These are phyloP conservation scores for Esperia sulphurella DNA, from an alignment of 2,888 invertebrate species.

Conservation along the genomic window DNA sequence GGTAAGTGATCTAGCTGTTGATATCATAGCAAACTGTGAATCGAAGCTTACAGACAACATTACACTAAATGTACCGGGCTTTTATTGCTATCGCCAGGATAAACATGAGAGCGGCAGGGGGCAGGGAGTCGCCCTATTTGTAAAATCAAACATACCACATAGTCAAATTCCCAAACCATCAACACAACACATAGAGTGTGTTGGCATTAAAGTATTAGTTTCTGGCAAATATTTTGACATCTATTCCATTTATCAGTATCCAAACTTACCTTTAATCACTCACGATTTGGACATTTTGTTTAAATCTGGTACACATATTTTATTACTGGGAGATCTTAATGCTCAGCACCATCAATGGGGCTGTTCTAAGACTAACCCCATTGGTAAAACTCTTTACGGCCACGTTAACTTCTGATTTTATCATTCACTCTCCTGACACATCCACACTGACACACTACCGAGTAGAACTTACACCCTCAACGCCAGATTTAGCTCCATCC, in stretches of 20 bases:
- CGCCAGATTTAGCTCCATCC: neutral
- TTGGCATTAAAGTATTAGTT: neutral
- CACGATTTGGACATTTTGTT: conserved; percentile 5
- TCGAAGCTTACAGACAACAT: neutral
- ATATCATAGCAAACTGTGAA: conserved; percentile 5
- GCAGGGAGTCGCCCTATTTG: conserved; percentile 5
- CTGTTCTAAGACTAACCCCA: neutral
- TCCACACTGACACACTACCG: conserved; percentile 5
- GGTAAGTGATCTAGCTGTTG: conserved; percentile 1
- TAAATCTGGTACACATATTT: neutral
- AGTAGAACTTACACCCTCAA: neutral
- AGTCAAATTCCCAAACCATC: neutral
- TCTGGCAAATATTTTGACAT: neutral
- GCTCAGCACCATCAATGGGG: conserved; percentile 5
- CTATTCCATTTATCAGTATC: conserved; percentile 9
- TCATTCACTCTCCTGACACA: neutral
- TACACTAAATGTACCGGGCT: neutral
- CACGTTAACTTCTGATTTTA: conserved; percentile 2
- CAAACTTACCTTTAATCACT: conserved; percentile 2
- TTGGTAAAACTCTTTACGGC: neutral
- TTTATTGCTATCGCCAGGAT: neutral
- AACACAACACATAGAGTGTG: neutral
- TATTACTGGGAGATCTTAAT: conserved; percentile 11
- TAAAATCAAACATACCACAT: neutral
- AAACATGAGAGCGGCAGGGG: neutral